A percentile compares a stretch with the other conserved stretches of the same genome.
These are phyloP conservation scores for Opisthocomus hoazin DNA, from an alignment of 2,113 vertebrate genomes.

Conservation along the genomic window DNA sequence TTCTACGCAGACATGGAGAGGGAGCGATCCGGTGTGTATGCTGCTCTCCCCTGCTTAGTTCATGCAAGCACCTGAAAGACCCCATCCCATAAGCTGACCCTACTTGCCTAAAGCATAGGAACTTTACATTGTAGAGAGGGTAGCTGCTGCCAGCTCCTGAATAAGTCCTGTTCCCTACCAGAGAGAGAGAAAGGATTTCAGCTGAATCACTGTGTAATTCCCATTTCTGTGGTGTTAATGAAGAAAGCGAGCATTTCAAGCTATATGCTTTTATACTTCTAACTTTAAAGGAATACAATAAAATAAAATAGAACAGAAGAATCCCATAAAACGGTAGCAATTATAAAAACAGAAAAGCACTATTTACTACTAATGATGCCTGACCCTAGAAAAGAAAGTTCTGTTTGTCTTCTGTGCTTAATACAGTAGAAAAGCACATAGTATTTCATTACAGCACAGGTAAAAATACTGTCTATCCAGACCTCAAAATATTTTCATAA, in stretches of 20 bases:
- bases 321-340: neutral
- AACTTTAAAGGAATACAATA: neutral
- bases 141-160: neutral
- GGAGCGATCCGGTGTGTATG: neutral
- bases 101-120: neutral
- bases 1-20: rapidly evolving
- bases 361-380: constrained; percentile 4
- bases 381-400: neutral
- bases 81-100: neutral
- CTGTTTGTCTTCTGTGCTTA: neutral
- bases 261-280: neutral
- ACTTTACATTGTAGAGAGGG: neutral
- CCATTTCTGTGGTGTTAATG: neutral
- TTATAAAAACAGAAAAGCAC: neutral
- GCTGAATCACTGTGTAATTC: neutral
- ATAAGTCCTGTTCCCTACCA: neutral
- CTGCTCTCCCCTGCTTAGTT: neutral
- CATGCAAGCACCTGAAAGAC: neutral
- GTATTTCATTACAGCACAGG: neutral
- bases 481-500: neutral
- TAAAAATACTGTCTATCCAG: neutral
- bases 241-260: neutral
- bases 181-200: neutral
- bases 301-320: neutral
- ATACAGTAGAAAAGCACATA: neutral